Evolutionary conservation across 2,888 invertebrate genomes (phyloP).

Genomic region (Thecophora atra): DNA sequence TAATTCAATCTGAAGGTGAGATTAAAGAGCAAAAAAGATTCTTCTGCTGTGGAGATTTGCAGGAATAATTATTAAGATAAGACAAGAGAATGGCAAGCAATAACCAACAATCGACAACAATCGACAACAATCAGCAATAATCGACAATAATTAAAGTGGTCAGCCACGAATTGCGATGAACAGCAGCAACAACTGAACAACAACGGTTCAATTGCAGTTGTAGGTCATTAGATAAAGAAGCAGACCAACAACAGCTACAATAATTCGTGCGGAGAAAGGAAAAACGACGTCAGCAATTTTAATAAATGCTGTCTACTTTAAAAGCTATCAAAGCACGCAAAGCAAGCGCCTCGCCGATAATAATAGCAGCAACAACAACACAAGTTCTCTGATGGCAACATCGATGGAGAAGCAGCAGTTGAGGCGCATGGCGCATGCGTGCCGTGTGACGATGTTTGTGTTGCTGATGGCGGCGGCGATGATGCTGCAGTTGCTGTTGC

Average conservation of each 20-base stretch:
- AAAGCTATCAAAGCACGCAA: conserved; percentile 38
- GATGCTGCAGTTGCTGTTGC: background rate
- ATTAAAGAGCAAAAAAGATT: no score
- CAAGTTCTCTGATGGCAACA: background rate
- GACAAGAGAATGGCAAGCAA: background rate
- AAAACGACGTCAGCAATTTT: background rate
- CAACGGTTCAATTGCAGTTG: conserved; percentile 2
- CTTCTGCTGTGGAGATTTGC: background rate
- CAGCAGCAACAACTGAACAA: background rate
- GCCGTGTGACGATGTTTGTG: background rate
- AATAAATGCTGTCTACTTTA: conserved; percentile 46
- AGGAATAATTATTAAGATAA: conserved; percentile 12
- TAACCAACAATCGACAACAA: no score
- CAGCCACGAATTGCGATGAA: background rate
- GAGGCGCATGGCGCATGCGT: conserved; percentile 17
- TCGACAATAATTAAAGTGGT: background rate
- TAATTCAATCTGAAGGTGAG: no score
- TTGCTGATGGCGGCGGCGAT: no score
- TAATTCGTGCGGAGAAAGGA: background rate
- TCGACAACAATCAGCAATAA: no score
- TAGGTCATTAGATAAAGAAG: conserved; percentile 11
- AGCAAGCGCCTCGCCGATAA: conserved; percentile 19
- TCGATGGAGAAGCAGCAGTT: background rate
- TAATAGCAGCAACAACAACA: background rate
- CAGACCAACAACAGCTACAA: conserved; percentile 3